Conservation (phyloP, 1,140 invertebrate species). For the Adoxophyes honmai region DNA sequence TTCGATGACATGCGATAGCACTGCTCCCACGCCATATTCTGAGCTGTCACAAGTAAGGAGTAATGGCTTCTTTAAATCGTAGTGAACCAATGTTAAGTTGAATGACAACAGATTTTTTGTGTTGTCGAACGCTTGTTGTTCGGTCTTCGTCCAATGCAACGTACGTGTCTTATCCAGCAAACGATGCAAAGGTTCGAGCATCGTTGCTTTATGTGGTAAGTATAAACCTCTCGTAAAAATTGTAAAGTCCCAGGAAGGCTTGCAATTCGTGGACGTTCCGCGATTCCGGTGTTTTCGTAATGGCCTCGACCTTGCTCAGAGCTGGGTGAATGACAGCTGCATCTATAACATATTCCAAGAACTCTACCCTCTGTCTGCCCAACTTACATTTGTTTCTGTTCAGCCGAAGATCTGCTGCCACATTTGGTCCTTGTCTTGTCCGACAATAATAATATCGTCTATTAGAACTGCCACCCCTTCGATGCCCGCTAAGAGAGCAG, state of each 20-base stretch:
- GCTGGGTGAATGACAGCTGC: conserved; percentile 36
- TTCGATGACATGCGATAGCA: conserved; percentile 32
- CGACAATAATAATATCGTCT: conserved; percentile 50
- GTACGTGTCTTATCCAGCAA: background rate
- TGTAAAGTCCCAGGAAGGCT: conserved; percentile 55
- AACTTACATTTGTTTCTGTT: conserved; percentile 50
- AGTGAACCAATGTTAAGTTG: conserved; percentile 42
- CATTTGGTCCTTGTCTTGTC: conserved; percentile 26
- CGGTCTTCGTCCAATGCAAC: conserved; percentile 40
- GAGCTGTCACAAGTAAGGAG: conserved; percentile 63
- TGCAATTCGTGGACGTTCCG: conserved; percentile 45
- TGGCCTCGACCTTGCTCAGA: conserved; percentile 44
- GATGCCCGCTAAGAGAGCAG: conserved; percentile 40
- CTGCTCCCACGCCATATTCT: conserved; percentile 64
- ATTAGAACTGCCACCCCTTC: conserved; percentile 36
- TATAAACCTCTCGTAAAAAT: conserved; percentile 55
- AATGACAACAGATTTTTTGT: conserved; percentile 40
- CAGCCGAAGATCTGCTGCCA: conserved; percentile 36
- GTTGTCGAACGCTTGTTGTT: conserved; percentile 37
- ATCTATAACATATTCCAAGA: conserved; percentile 45
- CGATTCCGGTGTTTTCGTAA: conserved; percentile 49
- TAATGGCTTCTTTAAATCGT: conserved; percentile 38
- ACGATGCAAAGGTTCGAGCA: background rate
- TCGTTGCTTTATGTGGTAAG: conserved; percentile 36
- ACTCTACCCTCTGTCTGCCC: conserved; percentile 34